Percentiles rank a stretch among this genome's conserved stretches.
Conservation (phyloP, 2,797 vertebrate genomes). For the Lacerta agilis region DNA sequence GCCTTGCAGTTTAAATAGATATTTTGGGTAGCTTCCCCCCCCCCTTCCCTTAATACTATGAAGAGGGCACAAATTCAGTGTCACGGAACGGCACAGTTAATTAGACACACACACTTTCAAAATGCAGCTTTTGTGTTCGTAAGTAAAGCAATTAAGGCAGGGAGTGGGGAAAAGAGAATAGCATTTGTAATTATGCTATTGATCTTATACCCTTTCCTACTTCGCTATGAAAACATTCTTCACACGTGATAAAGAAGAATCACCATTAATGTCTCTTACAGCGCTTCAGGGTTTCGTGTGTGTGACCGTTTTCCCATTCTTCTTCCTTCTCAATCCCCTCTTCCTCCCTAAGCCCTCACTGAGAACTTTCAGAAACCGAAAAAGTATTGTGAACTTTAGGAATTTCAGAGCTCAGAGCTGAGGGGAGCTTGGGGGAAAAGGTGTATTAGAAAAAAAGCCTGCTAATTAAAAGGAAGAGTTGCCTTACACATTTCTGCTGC, state of each 20-base stretch:
- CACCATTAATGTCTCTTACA: constrained; percentile 41
- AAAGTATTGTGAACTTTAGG: constrained; percentile 49
- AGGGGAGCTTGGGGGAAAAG: constrained; percentile 54
- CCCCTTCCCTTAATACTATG: constrained; percentile 38
- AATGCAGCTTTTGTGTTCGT: constrained; percentile 47
- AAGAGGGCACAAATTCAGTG: constrained; percentile 47
- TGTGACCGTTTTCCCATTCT: background rate
- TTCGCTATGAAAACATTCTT: constrained; percentile 32
- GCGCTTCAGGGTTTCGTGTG: background rate
- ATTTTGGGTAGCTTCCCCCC: constrained; percentile 37
- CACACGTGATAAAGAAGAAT: constrained; percentile 13
- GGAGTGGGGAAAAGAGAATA: constrained; percentile 46
- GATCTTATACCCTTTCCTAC: constrained; percentile 53
- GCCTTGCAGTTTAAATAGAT: constrained; percentile 41
- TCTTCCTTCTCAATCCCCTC: constrained; percentile 12
- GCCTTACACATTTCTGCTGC: constrained; percentile 54
- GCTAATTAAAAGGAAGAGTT: constrained; percentile 74
- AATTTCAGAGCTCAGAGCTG: constrained; percentile 3
- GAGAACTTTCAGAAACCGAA: constrained; percentile 39
- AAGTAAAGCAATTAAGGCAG: constrained; percentile 64
- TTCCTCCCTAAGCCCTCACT: too few relatives aligned
- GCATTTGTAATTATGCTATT: constrained; percentile 57
- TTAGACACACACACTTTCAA: constrained; percentile 56
- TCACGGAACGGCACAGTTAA: constrained; percentile 61
- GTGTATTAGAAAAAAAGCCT: constrained; percentile 39